Percentiles rank a stretch among this genome's conserved stretches.
phyloP scores from a whole-genome alignment of 2,888 invertebrate genomes.

The Rotaria socialis region DNA sequence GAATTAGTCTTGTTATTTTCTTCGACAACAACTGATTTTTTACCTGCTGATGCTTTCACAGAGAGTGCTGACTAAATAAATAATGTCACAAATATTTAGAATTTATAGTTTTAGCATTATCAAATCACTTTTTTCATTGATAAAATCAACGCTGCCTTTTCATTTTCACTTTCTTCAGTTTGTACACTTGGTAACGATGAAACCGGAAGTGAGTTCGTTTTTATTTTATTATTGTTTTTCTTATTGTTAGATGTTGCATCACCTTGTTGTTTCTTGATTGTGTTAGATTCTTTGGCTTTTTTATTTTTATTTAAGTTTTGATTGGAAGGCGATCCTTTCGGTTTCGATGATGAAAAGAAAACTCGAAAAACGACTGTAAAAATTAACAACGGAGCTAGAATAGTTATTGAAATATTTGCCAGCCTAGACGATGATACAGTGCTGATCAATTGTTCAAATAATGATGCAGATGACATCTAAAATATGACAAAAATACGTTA shows the following conservation, averaged over 20 bases:
- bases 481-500: no score
- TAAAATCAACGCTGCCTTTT: not conserved
- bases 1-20: not conserved
- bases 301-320: not conserved
- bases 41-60: not conserved
- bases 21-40: not conserved
- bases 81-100: not conserved
- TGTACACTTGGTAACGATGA: not conserved
- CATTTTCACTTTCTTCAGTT: not conserved
- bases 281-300: not conserved
- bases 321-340: not conserved
- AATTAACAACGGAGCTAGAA: not conserved
- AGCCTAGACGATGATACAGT: not conserved
- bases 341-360: not conserved
- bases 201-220: not conserved
- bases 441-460: not conserved
- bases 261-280: not conserved
- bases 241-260: not conserved
- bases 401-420: not conserved
- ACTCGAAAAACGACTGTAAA: not conserved
- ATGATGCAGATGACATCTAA: not conserved
- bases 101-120: no score
- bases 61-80: not conserved
- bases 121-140: no score
- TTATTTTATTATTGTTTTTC: not conserved